Conservation (phyloP, 2,888 invertebrate genomes). For the Diaprepes abbreviatus region DNA sequence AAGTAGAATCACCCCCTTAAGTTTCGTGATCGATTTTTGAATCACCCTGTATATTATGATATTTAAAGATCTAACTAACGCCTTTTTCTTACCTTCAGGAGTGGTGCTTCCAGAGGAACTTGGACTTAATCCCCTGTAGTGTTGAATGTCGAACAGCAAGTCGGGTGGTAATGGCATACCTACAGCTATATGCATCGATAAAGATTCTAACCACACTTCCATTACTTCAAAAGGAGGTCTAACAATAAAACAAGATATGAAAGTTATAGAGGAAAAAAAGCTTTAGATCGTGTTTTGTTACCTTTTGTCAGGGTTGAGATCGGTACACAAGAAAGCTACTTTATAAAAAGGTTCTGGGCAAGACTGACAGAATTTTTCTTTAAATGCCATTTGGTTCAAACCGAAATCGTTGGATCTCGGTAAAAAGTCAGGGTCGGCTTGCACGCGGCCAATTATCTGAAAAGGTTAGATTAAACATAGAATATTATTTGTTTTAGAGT, state of each 20-base stretch:
- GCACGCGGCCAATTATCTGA: conserved; percentile 93
- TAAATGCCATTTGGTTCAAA: conserved; percentile 87
- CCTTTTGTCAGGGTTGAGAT: conserved; percentile 91
- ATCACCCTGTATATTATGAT: too few relatives aligned
- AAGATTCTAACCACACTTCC: conserved; percentile 88
- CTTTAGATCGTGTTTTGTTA: conserved; percentile 58
- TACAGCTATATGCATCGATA: conserved; percentile 80
- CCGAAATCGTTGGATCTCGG: conserved; percentile 94
- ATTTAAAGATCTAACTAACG: too few relatives aligned
- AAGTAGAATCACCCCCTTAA: too few relatives aligned
- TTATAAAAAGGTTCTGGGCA: conserved; percentile 92
- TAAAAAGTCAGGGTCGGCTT: conserved; percentile 94
- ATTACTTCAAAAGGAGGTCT: conserved; percentile 92
- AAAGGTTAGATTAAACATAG: too few relatives aligned
- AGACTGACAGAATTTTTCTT: conserved; percentile 85
- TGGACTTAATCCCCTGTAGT: conserved; percentile 74
- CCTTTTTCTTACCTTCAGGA: conserved; percentile 66
- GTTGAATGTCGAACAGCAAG: conserved; percentile 81
- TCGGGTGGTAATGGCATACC: conserved; percentile 76
- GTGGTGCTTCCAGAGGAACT: conserved; percentile 74
- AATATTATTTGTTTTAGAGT: neutral
- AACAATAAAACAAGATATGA: conserved; percentile 9
- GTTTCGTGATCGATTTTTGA: too few relatives aligned
- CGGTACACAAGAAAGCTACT: conserved; percentile 91
- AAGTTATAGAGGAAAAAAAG: conserved; percentile 4